Base-by-base conservation (phyloP, 2,797 vertebrate species). In the Tiaroga cobitis region DNA sequence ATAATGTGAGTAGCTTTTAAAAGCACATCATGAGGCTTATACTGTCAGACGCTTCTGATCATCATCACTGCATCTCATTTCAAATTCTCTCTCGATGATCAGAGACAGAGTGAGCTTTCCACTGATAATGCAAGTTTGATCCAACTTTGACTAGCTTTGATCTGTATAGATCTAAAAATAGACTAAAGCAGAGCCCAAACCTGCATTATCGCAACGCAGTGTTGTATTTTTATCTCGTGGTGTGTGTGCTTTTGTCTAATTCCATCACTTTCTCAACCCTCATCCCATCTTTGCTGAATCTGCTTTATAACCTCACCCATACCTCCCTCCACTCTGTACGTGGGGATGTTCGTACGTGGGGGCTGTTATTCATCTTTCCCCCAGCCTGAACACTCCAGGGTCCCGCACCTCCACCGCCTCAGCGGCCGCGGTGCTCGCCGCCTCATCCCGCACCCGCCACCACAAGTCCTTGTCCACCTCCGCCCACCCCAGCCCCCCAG, bases 401-500 rank as follows among this genome's bases (percentile, higher is more conserved):
- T 96, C 95, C 92, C 93, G 95, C 87, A 91, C 95, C 86, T 95
- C 95, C 90, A 96, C 95, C 49, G 94, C 95, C 90, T 95, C 95
- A 49, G 94, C 95, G 89, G 94, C 94, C 1, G 93, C 94, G 87
- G 93, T 95, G 51, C 93, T 95, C 89, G 93, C 94, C 43, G 59
- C 84, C 72, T 88, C 88, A 86, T 95, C 96, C 85, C 94, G 95
- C 86, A 93, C 93, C 88, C 95, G 96, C 82, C 95, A 96, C 91
- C 94, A 95, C 93, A 96, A 96, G 94, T 96, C 95, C 91, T 93
- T 95, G 94, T 96, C 95, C 88, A 94, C 94, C 92, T 95, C 95
- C 90, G 91, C 93, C 91, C 92, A 94, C 91, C 91, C 95, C 89
- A 93, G 93, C 92, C 95, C 95, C 91, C 89, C 95, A 90, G 95